These are phyloP conservation scores for Hipparchia semele DNA, from an alignment of 2,888 invertebrate genomes.

Conservation along the genomic window DNA sequence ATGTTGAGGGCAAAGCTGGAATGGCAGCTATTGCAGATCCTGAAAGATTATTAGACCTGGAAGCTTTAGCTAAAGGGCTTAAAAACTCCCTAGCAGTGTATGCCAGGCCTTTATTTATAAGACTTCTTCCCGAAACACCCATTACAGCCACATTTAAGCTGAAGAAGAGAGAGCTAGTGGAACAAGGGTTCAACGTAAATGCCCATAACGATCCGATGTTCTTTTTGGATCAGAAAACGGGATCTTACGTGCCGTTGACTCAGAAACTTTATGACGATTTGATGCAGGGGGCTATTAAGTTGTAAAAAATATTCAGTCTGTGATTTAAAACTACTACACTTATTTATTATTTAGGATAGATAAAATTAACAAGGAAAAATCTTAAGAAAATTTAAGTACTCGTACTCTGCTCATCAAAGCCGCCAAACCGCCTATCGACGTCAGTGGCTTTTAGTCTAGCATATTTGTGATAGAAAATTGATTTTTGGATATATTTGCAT, in stretches of 20 bases:
- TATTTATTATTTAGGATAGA: conserved; percentile 10
- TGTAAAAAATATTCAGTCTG: conserved; percentile 57
- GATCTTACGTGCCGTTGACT: conserved; percentile 74
- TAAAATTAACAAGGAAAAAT: neutral
- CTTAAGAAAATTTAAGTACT: neutral
- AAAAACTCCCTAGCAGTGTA: conserved; percentile 88
- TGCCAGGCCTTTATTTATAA: conserved; percentile 93
- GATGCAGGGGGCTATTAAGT: conserved; percentile 73
- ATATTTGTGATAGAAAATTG: neutral
- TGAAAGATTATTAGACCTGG: conserved; percentile 84
- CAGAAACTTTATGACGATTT: conserved; percentile 76
- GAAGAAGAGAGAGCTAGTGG: conserved; percentile 93
- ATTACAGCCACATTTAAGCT: conserved; percentile 95
- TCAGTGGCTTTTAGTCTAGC: neutral
- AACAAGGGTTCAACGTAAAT: conserved; percentile 88
- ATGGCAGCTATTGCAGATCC: conserved; percentile 96
- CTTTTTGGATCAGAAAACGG: conserved; percentile 79
- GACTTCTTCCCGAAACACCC: conserved; percentile 89
- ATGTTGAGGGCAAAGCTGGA: conserved; percentile 93
- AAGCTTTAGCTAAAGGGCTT: conserved; percentile 64
- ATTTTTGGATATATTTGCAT: conserved; percentile 1
- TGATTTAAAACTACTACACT: neutral
- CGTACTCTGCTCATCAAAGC: neutral
- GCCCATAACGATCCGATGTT: conserved; percentile 87
- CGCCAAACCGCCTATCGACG: no score